phyloP scores from a whole-genome alignment of 1,140 invertebrate genomes.

The Mesaphorura yosii region DNA sequence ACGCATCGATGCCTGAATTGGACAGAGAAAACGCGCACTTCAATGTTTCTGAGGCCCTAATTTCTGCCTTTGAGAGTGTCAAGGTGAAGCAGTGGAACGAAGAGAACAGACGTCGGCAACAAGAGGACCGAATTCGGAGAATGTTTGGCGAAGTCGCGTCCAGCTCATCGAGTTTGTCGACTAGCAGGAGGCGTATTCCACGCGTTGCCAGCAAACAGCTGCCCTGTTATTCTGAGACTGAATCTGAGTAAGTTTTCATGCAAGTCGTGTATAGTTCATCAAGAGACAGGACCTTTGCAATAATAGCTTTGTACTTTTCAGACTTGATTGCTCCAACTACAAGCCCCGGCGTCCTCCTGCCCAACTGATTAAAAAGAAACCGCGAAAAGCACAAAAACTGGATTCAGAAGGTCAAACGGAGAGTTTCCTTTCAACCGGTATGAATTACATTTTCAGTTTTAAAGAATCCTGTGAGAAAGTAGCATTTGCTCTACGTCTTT shows the following conservation, averaged over 20 bases:
- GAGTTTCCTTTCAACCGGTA: slow-evolving; percentile 26
- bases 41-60: slow-evolving; percentile 69
- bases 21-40: slow-evolving; percentile 81
- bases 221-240: slow-evolving; percentile 24
- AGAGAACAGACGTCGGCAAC: slow-evolving; percentile 6
- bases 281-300: no score
- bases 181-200: slow-evolving; percentile 21
- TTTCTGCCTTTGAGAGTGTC: slow-evolving; percentile 59
- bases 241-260: slow-evolving; percentile 27
- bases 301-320: slow-evolving; percentile 10
- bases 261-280: neutral
- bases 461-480: no score
- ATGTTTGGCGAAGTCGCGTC: slow-evolving; percentile 25
- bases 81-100: slow-evolving; percentile 29
- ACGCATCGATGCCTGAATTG: slow-evolving; percentile 56
- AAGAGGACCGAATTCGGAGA: slow-evolving; percentile 11
- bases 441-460: no score
- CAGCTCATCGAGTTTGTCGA: neutral
- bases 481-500: slow-evolving; percentile 15
- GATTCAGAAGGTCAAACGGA: slow-evolving; percentile 26
- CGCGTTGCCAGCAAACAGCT: slow-evolving; percentile 30
- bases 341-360: slow-evolving; percentile 17
- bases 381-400: slow-evolving; percentile 8
- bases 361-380: slow-evolving; percentile 29
- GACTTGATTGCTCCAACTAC: slow-evolving; percentile 30